Evolutionary conservation across 1,140 invertebrate genomes (phyloP), one percentile per base, ranked within the genome.

Genomic region (Euwallacea fornicatus): DNA sequence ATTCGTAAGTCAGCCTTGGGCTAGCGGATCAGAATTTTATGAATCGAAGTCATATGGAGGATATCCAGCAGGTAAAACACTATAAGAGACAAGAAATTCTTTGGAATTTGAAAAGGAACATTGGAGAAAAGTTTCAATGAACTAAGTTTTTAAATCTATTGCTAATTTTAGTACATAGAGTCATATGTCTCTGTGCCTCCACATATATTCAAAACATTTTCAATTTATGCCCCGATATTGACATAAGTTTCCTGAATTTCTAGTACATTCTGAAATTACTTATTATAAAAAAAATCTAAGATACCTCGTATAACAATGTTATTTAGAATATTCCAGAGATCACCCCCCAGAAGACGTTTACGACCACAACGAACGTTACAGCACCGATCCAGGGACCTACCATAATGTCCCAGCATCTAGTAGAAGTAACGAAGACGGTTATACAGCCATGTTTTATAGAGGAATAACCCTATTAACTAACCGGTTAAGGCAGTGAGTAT

Each of bases 281-380:
- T 55, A 55, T 6, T 60, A 41, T 42, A 41, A 60, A 65, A n/a
- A 46, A 46, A 46, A 13, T 6, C 3, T 63, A 16, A 46, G 13
- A 46, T 15, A 46, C 4, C 21, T 4, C 4, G 21, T 33, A 33
- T 33, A 33, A 33, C 4, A 33, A 33, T 8, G 9, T 21, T 7
- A 21, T 56, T 10, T 56, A 66, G 69, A 71, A 64, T 66, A 64
- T 54, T 69, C 73, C 6, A 13, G 41, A 9, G 73, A 71, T 60
- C 59, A 74, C 42, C 64, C 69, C 10, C 66, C 71, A 42, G 6
- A 11, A 2, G 59, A 59, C 8, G 55, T 42, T 0, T 65, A 59
- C 53, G n/a, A 41, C 2, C 55, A 60, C 42, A 54, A 66, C 44
- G 63, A 73, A 56, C 55, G 67, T 21, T 73, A 69, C 43, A 7